Base-by-base conservation (phyloP, 2,888 invertebrate species). In the Agrotis segetum region DNA sequence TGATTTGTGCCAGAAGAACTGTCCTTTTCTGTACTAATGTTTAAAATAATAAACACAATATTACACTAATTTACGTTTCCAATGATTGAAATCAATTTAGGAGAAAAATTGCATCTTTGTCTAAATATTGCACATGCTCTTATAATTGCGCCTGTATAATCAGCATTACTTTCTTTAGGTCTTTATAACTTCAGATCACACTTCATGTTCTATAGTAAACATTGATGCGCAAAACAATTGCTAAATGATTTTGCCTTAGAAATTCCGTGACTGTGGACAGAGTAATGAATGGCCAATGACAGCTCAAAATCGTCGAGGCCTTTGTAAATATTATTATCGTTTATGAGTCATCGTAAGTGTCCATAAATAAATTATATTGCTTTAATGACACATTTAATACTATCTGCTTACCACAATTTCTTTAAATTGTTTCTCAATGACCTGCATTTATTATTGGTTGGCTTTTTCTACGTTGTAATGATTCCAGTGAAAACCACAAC, bases 281-380 rank as follows among this genome's bases (percentile, higher is more conserved):
- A 78, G 65, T 71, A 78, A 85, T 74, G 73, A 85, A 76, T 74
- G 69, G 62, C 13, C 16, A 67, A 65, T 78, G 84, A 76, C 81
- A 71, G 58, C 53, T 67, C 59, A 58, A 55, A 74, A 68, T 55
- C 50, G 56, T 55, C 29, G 58, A 46, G 47, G 60, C 29, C 63
- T 68, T 78, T 53, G 79, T 66, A 64, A 68, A 69, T 74, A 72
- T 73, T 69, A 62, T 53, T 59, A 71, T 47, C 49, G 49, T 61
- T 67, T 73, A 71, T 83, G 83, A 79, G 19, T 83, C 65, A 82
- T 34, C 52, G 66, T 63, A 3, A 46, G 40, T 46, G 21, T 63
- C 58, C 47, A 44, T 68, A 74, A 72, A 67, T 77, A 58, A 61
- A 21, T 47, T 50, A 60, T 55, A 63, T 55, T 63, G 46, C 21